Base-by-base conservation (phyloP, 2,797 vertebrate genomes). In the Salarias fasciatus region DNA sequence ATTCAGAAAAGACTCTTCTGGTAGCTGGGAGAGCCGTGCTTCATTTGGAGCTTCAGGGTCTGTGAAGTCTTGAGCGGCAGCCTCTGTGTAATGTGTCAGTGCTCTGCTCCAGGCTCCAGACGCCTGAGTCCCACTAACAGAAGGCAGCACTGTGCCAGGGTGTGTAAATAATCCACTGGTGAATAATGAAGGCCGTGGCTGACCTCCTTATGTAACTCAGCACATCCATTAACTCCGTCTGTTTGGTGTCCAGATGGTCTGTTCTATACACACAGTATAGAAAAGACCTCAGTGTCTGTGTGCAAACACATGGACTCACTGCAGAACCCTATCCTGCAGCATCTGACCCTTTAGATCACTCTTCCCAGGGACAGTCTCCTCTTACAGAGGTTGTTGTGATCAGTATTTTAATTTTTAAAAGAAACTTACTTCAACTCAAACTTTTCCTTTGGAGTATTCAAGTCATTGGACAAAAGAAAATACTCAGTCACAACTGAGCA, bases 171-270 rank as follows among this genome's bases (percentile, higher is more conserved):
- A 85, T 75, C 69, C 64, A 65, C 47, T 70, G 59, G 69, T 79
- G 68, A 82, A 68, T 87, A 85, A 85, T 82, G 71, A 72, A 77
- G 56, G 58, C 65, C 1, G 15, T 53, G 69, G 57, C 70, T 47
- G 8, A 5, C 9, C 33, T 24, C 49, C 66, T 90, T 92, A 86
- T 48, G 81, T 86, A 90, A 90, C 61, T 33, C 61, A 15, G 59
- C 64, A 79, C 72, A 76, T 69, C 80, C 69, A 61, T 86, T 83
- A 69, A 68, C 77, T 76, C 48, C 77, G 61, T 50, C 61, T 72
- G 84, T 84, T 82, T 73, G 80, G 61, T 65, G 75, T 77, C 79
- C 89, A 91, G 89, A 89, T 89, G 87, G 87, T 79, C 65, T 38
- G 69, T 53, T 79, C 12, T 60, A 77, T 53, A 6, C 29, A 63